Conservation (phyloP, 2,888 invertebrate genomes). For the Phorcus lineatus region DNA sequence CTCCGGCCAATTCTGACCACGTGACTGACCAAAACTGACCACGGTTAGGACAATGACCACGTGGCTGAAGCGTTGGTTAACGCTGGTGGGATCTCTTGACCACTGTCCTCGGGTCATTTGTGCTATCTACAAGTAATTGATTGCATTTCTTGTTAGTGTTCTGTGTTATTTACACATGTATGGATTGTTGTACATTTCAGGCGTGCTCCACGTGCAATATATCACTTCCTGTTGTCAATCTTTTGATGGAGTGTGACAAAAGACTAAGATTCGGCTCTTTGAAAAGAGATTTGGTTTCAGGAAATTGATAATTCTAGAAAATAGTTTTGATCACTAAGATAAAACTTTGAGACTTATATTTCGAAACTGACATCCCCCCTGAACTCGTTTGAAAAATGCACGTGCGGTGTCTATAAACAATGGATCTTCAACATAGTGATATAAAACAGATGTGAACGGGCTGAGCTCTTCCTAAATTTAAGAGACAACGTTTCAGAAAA, state of each 20-base stretch:
- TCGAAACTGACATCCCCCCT: too few species aligned
- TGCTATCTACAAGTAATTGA: neutral
- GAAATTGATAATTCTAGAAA: too few species aligned
- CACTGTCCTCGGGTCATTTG: neutral
- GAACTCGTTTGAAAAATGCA: too few species aligned
- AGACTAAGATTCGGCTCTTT: neutral
- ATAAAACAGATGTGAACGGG: too few species aligned
- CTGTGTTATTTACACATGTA: constrained; percentile 13
- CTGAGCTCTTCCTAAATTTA: too few species aligned
- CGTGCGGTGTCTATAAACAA: too few species aligned
- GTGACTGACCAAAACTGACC: neutral
- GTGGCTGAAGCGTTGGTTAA: neutral
- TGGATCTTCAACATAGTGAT: too few species aligned
- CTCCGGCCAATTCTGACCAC: neutral
- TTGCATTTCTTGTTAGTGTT: neutral
- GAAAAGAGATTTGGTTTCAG: too few species aligned
- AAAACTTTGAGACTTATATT: too few species aligned
- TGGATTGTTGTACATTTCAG: neutral
- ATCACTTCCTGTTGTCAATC: neutral
- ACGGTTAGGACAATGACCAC: neutral
- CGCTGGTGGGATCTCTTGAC: neutral
- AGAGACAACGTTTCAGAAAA: too few species aligned
- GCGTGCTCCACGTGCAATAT: neutral
- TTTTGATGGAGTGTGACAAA: neutral
- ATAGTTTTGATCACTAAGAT: too few species aligned